Base-by-base conservation (phyloP, 1,140 invertebrate genomes). In the Drosophila willistoni region DNA sequence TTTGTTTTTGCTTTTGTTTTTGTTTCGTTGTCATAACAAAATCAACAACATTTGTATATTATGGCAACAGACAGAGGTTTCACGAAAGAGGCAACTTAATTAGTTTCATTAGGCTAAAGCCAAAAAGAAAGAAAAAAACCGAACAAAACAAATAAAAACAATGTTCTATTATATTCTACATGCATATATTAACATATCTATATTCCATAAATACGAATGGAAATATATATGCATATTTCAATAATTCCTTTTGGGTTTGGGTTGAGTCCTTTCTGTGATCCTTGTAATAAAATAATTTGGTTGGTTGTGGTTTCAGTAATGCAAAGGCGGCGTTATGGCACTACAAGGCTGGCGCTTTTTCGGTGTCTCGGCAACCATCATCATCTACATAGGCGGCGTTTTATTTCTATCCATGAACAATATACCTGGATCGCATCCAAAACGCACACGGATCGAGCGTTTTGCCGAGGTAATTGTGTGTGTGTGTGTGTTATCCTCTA, bases 331-430 rank as follows among this genome's bases (percentile, higher is more conserved):
- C 90, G 91, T 76, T 73, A 92, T 92, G 91, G 87, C 84, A 90
- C 77, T 91, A 76, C 90, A 90, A 90, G 92, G 93, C 79, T 92
- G 93, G 87, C 92, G 93, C 82, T 92, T 94, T 87, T 93, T 93
- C 90, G 92, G 93, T 72, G 92, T 94, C 68, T 93, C 92, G 68
- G 79, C 92, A 72, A 87, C 94, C 67, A 91, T 94, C 67, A 87
- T 93, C 71, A 83, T 93, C 47, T 94, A 94, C 79, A 90, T 94
- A 68, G 92, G 92, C 57, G 93, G 93, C 42, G 93, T 94, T 13
- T 81, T 94, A 13, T 90, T 94, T 69, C 91, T 94, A 33, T 94
- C 94, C 51, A 93, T 94, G 34, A 92, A 94, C 61, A 94, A 93
- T 71, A 86, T 94, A 42, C 93, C 94, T 69, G 93, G 93, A 66